A percentile compares a stretch with the other conserved stretches of the same genome.
Conservation (phyloP, 2,888 invertebrate species). For the Agrilus cyanescens region DNA sequence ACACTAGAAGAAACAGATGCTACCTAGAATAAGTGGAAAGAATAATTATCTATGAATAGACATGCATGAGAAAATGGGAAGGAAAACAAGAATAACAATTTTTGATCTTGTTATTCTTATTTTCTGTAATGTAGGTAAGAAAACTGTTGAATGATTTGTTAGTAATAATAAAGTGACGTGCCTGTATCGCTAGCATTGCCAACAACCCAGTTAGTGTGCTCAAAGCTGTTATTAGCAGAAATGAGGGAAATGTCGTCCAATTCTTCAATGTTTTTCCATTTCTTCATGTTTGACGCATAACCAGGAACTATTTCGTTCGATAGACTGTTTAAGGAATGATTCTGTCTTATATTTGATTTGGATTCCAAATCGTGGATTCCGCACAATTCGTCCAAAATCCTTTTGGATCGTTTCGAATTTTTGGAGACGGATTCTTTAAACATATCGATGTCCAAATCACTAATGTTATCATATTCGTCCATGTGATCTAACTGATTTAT, state of each 20-base stretch:
- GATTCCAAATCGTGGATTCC: conserved; percentile 16
- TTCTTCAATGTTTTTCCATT: conserved; percentile 30
- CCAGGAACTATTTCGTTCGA: conserved; percentile 25
- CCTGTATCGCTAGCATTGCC: conserved; percentile 32
- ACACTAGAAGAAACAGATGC: background rate
- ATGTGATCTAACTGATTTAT: conserved; percentile 4
- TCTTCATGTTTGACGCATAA: conserved; percentile 24
- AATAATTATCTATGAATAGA: background rate
- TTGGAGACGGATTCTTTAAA: conserved; percentile 11
- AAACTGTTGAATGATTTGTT: conserved; percentile 1
- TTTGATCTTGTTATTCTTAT: background rate
- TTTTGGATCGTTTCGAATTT: conserved; percentile 6
- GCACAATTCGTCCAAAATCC: conserved; percentile 13
- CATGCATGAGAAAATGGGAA: background rate
- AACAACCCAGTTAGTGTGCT: conserved; percentile 26
- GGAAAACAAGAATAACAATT: background rate
- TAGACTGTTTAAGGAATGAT: conserved; percentile 22
- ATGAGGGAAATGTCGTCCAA: conserved; percentile 25
- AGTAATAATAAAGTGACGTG: conserved; percentile 26
- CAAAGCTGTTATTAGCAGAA: conserved; percentile 16
- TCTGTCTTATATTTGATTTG: conserved; percentile 7
- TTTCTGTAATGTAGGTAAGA: background rate
- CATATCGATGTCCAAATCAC: conserved; percentile 18
- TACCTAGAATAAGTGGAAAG: conserved; percentile 3
- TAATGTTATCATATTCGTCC: conserved; percentile 16